Percentiles rank a stretch among this genome's conserved stretches.
These are phyloP conservation scores for Limnodromus scolopaceus DNA, from an alignment of 2,797 vertebrate species.

Conservation along the genomic window DNA sequence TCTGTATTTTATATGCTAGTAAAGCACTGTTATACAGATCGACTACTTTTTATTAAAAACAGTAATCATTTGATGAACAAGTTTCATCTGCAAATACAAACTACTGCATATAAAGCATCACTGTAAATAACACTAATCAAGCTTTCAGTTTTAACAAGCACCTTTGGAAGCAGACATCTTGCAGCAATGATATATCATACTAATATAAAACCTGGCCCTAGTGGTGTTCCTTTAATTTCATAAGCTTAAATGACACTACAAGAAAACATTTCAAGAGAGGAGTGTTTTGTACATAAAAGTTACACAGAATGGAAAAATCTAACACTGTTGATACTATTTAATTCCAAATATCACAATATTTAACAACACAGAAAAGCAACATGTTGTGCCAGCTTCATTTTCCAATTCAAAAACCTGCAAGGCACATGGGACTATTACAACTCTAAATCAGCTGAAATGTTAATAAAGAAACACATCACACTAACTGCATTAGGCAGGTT, in stretches of 20 bases:
- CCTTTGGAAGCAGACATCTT: background rate
- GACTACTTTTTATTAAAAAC: background rate
- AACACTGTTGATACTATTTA: background rate
- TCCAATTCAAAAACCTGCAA: background rate
- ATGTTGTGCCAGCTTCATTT: background rate
- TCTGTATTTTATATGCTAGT: background rate
- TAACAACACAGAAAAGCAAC: background rate
- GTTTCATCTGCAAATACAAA: background rate
- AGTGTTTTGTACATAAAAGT: background rate
- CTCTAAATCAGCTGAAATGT: background rate
- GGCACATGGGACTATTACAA: background rate
- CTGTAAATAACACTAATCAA: background rate
- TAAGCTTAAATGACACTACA: background rate
- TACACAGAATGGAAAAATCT: background rate
- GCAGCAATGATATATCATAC: background rate
- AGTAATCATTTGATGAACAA: background rate
- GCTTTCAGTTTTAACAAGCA: background rate
- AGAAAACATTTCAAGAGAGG: background rate
- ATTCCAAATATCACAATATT: background rate
- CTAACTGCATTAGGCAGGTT: background rate
- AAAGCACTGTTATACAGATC: background rate
- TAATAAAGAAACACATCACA: background rate
- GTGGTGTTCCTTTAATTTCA: background rate
- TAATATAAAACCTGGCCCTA: background rate
- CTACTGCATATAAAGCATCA: background rate